These are phyloP conservation scores for Polypedilum vanderplanki DNA, from an alignment of 1,140 invertebrate species.

Conservation along the genomic window DNA sequence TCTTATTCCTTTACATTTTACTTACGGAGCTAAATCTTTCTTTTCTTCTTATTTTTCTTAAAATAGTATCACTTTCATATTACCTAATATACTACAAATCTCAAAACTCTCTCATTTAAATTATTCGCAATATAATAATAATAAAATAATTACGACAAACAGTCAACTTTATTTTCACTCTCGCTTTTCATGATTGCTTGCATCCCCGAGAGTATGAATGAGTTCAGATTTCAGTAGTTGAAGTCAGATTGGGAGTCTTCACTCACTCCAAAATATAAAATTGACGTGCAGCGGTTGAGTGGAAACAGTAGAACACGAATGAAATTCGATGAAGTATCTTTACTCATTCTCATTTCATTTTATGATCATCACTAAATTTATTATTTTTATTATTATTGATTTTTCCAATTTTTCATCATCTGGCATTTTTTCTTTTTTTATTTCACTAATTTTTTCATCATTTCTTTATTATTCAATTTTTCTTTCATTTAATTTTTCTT, in stretches of 20 bases:
- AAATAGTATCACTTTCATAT: conserved; percentile 29
- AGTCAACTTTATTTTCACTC: background rate
- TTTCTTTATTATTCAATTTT: background rate
- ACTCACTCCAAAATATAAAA: too few relatives aligned
- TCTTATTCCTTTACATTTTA: conserved; percentile 23
- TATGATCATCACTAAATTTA: background rate
- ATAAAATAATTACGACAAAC: background rate
- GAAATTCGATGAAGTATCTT: background rate
- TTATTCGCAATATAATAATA: background rate
- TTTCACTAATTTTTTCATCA: conserved; percentile 7
- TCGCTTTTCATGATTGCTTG: too few relatives aligned
- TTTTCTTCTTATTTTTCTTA: conserved; percentile 22
- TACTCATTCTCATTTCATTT: background rate
- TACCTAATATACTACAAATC: conserved; percentile 1
- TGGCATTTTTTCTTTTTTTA: background rate
- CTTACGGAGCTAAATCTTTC: conserved; percentile 25
- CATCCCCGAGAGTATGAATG: too few relatives aligned
- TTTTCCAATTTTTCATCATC: conserved; percentile 3
- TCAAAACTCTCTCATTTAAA: too few relatives aligned
- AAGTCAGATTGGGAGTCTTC: too few relatives aligned
- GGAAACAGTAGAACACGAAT: background rate
- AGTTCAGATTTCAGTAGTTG: too few relatives aligned
- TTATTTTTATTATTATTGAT: conserved; percentile 6
- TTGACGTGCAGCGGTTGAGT: background rate
- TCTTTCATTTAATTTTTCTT: background rate